Percentiles rank a stretch among this genome's conserved stretches.
Conservation (phyloP, 2,888 invertebrate species). For the Agrotis segetum region DNA sequence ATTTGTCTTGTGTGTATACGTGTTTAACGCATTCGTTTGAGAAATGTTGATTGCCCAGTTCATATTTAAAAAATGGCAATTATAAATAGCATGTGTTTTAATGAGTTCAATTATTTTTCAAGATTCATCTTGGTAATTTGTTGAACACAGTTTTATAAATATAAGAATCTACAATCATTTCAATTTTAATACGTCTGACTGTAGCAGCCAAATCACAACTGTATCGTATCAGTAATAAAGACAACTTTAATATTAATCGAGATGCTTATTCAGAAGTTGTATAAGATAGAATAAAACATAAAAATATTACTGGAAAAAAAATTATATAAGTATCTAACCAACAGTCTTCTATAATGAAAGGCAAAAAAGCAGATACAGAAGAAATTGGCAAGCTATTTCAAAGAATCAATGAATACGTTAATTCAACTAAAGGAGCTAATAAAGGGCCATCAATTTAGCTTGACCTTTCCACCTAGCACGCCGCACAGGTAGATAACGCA, state of each 20-base stretch:
- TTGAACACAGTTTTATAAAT: constrained; percentile 15
- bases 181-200: not conserved
- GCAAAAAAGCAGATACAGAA: not conserved
- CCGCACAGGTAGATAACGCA: constrained; percentile 52
- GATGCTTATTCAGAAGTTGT: too few relatives aligned
- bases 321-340: too few relatives aligned
- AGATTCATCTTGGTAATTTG: constrained; percentile 3
- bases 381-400: not conserved
- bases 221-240: too few relatives aligned
- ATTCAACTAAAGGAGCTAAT: constrained; percentile 25
- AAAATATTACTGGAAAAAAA: not conserved
- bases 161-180: not conserved
- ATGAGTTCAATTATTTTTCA: constrained; percentile 13
- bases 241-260: too few relatives aligned
- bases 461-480: constrained; percentile 40
- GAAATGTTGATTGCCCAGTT: constrained; percentile 19
- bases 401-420: constrained; percentile 33
- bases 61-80: constrained; percentile 8
- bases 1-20: constrained; percentile 77
- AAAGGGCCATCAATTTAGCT: constrained; percentile 26
- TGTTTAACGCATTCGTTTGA: constrained; percentile 48
- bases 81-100: constrained; percentile 8
- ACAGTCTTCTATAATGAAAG: too few relatives aligned
- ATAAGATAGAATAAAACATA: too few relatives aligned
- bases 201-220: too few relatives aligned